A percentile compares a stretch with the other conserved stretches of the same genome.
Evolutionary conservation across 2,797 vertebrate genomes (phyloP).

Genomic region (Arremon brunneinucha): DNA sequence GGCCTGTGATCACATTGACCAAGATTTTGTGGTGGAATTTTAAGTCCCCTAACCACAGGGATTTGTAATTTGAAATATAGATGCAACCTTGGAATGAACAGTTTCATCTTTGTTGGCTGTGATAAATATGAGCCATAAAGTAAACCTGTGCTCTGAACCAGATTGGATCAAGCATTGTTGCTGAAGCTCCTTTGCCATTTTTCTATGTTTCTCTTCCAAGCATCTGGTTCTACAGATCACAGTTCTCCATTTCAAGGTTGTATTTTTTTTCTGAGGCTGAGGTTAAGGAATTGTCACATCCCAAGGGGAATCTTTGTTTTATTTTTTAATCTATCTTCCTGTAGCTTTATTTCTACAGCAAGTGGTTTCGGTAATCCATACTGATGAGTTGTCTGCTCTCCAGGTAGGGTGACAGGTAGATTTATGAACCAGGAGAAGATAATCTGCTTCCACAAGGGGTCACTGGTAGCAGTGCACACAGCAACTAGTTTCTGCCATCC

Average conservation of each 20-base stretch:
- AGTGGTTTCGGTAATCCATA: constrained; percentile 50
- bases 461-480: constrained; percentile 15
- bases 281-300: constrained; percentile 55
- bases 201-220: not conserved
- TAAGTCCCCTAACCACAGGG: not conserved
- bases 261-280: constrained; percentile 16
- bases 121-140: constrained; percentile 55
- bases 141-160: constrained; percentile 30
- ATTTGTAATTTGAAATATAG: constrained; percentile 49
- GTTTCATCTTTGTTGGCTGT: constrained; percentile 35
- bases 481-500: constrained; percentile 24
- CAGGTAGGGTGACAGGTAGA: constrained; percentile 56
- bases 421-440: constrained; percentile 57
- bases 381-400: constrained; percentile 33
- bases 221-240: constrained; percentile 12
- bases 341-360: constrained; percentile 57
- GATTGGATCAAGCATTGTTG: not conserved
- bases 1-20: not conserved
- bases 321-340: constrained; percentile 50
- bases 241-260: constrained; percentile 60
- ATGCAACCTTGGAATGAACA: constrained; percentile 31
- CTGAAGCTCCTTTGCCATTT: constrained; percentile 15
- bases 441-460: constrained; percentile 56
- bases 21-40: constrained; percentile 46
- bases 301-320: constrained; percentile 36